A percentile compares a stretch with the other conserved stretches of the same genome.
Conservation (phyloP, 2,113 vertebrate genomes). For the Verasper variegatus region DNA sequence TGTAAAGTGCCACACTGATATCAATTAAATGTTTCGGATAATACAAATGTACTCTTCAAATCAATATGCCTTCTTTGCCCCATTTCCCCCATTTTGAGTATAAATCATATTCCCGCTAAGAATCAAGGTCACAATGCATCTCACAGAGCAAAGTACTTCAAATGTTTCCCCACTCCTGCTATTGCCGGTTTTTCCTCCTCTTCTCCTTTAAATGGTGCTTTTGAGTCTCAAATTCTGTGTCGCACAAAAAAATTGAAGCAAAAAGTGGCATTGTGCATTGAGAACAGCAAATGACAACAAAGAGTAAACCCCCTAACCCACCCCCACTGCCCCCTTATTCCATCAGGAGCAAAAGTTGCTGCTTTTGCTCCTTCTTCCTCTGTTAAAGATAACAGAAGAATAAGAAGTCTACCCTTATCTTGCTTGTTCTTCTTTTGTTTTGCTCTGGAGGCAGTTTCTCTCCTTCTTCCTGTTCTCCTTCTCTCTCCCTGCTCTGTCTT, state of each 20-base stretch:
- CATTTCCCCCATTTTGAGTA: neutral
- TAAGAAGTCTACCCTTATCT: conserved; percentile 53
- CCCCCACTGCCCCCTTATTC: neutral
- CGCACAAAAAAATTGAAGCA: conserved; percentile 11
- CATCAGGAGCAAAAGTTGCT: neutral
- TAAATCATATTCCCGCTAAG: conserved; percentile 39
- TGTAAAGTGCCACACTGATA: too few relatives aligned
- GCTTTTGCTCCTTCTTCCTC: too few relatives aligned
- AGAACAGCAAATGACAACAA: conserved; percentile 52
- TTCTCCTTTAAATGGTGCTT: conserved; percentile 64
- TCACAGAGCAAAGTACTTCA: conserved; percentile 50
- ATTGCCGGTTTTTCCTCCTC: conserved; percentile 34
- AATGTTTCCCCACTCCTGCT: conserved; percentile 5
- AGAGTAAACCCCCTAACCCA: neutral
- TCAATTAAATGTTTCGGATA: too few relatives aligned
- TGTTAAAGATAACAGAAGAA: too few relatives aligned
- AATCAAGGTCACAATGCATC: conserved; percentile 38
- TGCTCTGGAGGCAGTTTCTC: conserved; percentile 62
- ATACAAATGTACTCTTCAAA: too few relatives aligned
- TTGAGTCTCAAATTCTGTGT: conserved; percentile 33
- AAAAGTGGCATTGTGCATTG: conserved; percentile 38
- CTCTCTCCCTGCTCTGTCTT: conserved; percentile 34
- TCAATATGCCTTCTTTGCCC: too few relatives aligned
- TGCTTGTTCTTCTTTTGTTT: conserved; percentile 79
- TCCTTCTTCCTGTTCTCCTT: conserved; percentile 34